These are phyloP conservation scores for Cosmorhoe ocellata DNA, from an alignment of 2,888 invertebrate genomes.

Conservation along the genomic window DNA sequence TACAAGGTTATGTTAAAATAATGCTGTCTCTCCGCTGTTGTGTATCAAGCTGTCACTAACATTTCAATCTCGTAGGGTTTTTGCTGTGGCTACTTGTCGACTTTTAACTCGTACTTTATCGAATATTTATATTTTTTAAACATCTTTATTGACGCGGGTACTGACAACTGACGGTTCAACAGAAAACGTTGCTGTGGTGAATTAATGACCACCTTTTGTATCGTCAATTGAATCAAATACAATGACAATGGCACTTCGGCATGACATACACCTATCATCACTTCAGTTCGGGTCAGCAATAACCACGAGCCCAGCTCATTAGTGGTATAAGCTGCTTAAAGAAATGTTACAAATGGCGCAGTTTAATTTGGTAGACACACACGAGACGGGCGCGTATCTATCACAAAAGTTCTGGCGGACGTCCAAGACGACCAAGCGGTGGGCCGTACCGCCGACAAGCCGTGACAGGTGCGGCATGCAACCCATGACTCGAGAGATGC, in stretches of 20 bases:
- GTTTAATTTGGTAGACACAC: conserved; percentile 81
- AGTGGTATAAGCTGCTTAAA: conserved; percentile 68
- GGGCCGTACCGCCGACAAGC: conserved; percentile 73
- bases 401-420: conserved; percentile 72
- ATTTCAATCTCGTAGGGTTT: conserved; percentile 77
- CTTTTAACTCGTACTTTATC: conserved; percentile 60
- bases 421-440: conserved; percentile 77
- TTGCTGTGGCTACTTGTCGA: conserved; percentile 67
- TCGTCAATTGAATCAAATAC: conserved; percentile 42
- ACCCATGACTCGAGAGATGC: conserved; percentile 71
- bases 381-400: conserved; percentile 75
- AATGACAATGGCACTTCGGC: conserved; percentile 13
- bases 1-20: conserved; percentile 81
- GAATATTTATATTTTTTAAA: conserved; percentile 78
- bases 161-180: conserved; percentile 66
- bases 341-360: conserved; percentile 77
- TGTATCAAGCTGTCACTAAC: conserved; percentile 79
- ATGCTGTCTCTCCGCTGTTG: conserved; percentile 76
- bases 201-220: conserved; percentile 41
- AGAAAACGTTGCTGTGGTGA: conserved; percentile 43
- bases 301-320: conserved; percentile 62
- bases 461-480: conserved; percentile 79
- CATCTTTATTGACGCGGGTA: conserved; percentile 77
- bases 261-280: conserved; percentile 29
- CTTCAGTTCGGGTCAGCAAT: conserved; percentile 34